phyloP scores from a whole-genome alignment of 2,113 vertebrate species.

The Anhinga rufa region DNA sequence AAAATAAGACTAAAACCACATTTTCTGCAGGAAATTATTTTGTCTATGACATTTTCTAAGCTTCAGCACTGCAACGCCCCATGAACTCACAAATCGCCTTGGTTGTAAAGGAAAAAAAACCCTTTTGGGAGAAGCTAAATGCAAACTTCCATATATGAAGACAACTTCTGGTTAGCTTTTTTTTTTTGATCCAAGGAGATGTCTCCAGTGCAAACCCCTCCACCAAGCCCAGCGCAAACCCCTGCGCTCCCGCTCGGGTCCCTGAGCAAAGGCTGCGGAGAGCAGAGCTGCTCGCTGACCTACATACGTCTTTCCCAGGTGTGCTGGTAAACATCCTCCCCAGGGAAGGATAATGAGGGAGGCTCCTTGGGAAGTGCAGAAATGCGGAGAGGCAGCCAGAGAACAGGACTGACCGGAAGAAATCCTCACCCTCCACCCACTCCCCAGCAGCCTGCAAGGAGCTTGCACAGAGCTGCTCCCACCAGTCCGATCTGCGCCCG shows the following conservation, averaged over 20 bases:
- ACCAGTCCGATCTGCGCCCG: neutral
- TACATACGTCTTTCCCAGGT: neutral
- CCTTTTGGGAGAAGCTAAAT: neutral
- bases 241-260: accelerated
- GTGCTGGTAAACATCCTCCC: neutral
- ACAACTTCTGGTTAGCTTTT: neutral
- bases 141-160: accelerated
- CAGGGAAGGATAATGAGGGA: neutral
- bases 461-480: neutral
- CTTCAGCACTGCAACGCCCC: accelerated
- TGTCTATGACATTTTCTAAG: accelerated
- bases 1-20: neutral
- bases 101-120: accelerated
- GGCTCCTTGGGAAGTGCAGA: neutral
- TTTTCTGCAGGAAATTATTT: neutral
- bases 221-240: neutral
- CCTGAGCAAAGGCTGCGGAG: accelerated
- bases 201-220: neutral
- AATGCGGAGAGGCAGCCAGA: neutral
- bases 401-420: conserved; percentile 41
- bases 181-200: neutral
- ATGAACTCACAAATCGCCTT: accelerated
- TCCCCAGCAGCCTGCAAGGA: neutral
- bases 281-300: neutral
- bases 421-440: conserved; percentile 27